Base-by-base conservation (phyloP, 2,797 vertebrate species). In the Neosilurus hyrtlii region DNA sequence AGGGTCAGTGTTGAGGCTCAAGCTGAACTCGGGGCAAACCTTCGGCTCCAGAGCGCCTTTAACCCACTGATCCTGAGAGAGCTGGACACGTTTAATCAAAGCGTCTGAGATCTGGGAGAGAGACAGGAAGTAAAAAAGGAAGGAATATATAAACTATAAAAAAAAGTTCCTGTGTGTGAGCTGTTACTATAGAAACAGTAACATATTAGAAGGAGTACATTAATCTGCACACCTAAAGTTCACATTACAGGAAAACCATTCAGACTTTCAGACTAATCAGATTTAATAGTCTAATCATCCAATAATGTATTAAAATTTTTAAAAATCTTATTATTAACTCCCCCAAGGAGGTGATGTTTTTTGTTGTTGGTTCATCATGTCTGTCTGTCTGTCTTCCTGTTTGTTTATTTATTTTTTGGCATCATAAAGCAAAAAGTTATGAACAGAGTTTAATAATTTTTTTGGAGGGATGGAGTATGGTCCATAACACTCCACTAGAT, bases 11-110 rank as follows among this genome's bases (percentile, higher is more conserved):
- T 94, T 96, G 92, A 99, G 90, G 22, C 94, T 97, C 90, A 99
- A 94, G 90, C 98, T 97, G 85, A 97, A 99, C 83, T 99, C 97
- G 0, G 97, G 94, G 56, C 96, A 96, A 2, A 98, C 97, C 91
- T 98, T 98, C 0, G 98, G 96, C 91, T 99, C 97, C 93, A 99
- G 92, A 61, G 97, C 97, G 5, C 97, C 97, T 91, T 98, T 99
- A 72, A 98, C 96, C 98, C 97, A 99, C 89, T 99, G 97, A 84
- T 99, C 98, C 93, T 98, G 97, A 88, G 97, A 98, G 43, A 94
- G 92, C 80, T 94, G 95, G 68, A 99, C 97, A 4, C 97, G 95
- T 90, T 97, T 98, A 91, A 99, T 97, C 91, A 99, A 94, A 70
- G 98, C 96, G 30, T 99, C 97, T 0, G 98, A 99, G 91, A 99